A percentile compares a stretch with the other conserved stretches of the same genome.
phyloP scores from a whole-genome alignment of 2,888 invertebrate species.

The Drosophila acutilabella region DNA sequence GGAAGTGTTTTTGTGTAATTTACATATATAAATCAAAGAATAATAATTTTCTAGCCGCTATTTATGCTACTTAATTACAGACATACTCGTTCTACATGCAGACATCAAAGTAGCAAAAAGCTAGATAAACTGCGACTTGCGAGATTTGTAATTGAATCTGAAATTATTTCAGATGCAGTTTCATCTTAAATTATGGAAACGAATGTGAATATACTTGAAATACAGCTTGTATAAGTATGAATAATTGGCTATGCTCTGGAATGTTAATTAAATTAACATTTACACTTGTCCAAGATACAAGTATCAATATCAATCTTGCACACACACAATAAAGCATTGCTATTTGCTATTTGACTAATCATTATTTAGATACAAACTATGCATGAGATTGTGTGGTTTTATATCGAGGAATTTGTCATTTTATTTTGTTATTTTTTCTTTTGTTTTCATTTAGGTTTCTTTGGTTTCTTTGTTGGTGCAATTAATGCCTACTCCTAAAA shows the following conservation, averaged over 20 bases:
- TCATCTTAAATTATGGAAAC: slow-evolving; percentile 49
- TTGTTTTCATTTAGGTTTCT: slow-evolving; percentile 5
- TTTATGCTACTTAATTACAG: slow-evolving; percentile 65
- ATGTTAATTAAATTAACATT: slow-evolving; percentile 74
- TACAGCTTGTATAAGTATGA: slow-evolving; percentile 37
- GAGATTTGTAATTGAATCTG: slow-evolving; percentile 32
- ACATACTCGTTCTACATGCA: slow-evolving; percentile 48
- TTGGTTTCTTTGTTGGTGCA: slow-evolving; percentile 65
- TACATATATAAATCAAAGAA: slow-evolving; percentile 64
- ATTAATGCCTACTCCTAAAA: slow-evolving; percentile 61
- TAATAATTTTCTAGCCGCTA: slow-evolving; percentile 43
- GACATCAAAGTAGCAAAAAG: slow-evolving; percentile 77
- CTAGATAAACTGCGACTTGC: slow-evolving; percentile 67
- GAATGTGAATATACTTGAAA: slow-evolving; percentile 30
- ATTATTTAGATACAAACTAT: slow-evolving; percentile 29
- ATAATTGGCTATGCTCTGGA: slow-evolving; percentile 72
- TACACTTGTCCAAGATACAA: slow-evolving; percentile 22
- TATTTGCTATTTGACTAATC: slow-evolving; percentile 37
- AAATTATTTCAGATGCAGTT: slow-evolving; percentile 17
- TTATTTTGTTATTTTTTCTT: slow-evolving; percentile 14
- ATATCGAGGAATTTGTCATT: background rate
- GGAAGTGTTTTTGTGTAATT: slow-evolving; percentile 43
- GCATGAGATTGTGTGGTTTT: slow-evolving; percentile 9
- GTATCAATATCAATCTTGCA: slow-evolving; percentile 10
- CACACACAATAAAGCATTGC: slow-evolving; percentile 57